A percentile compares a stretch with the other conserved stretches of the same genome.
Evolutionary conservation across 2,797 vertebrate species (phyloP).

Genomic region (Anguilla marmorata): DNA sequence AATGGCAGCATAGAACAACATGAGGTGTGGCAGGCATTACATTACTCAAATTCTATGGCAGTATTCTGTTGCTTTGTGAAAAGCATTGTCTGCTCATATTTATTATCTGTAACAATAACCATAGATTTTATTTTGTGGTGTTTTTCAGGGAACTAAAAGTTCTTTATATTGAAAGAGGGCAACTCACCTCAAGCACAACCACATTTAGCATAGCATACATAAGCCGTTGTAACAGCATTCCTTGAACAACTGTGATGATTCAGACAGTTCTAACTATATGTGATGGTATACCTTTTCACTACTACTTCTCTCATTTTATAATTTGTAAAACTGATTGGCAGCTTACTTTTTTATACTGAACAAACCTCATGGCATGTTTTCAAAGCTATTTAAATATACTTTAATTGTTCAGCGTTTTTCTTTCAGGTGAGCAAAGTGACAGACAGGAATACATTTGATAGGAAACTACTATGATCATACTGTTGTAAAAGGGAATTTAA

Average conservation of each 20-base stretch:
- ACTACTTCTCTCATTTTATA: not conserved
- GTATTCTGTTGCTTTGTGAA: not conserved
- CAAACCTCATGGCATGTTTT: not conserved
- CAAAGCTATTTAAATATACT: not conserved
- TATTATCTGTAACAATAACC: not conserved
- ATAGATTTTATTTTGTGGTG: not conserved
- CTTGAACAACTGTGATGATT: constrained; percentile 2
- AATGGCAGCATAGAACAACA: constrained; percentile 10
- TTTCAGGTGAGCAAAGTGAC: not conserved
- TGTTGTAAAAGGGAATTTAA: not conserved
- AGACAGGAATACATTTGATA: not conserved
- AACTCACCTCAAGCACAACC: not conserved
- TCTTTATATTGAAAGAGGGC: not conserved
- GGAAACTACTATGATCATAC: not conserved
- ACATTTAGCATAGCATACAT: not conserved
- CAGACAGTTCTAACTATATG: not conserved
- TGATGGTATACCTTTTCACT: not conserved
- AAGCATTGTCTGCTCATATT: not conserved
- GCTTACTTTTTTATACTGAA: not conserved
- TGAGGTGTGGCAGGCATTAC: constrained; percentile 1
- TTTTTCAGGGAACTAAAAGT: not conserved
- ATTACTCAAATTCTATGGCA: constrained; percentile 13
- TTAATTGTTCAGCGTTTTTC: not conserved
- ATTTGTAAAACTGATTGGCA: not conserved
- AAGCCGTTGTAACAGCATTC: not conserved